Evolutionary conservation across 2,113 vertebrate genomes (phyloP).

Genomic region (Labrus mixtus): DNA sequence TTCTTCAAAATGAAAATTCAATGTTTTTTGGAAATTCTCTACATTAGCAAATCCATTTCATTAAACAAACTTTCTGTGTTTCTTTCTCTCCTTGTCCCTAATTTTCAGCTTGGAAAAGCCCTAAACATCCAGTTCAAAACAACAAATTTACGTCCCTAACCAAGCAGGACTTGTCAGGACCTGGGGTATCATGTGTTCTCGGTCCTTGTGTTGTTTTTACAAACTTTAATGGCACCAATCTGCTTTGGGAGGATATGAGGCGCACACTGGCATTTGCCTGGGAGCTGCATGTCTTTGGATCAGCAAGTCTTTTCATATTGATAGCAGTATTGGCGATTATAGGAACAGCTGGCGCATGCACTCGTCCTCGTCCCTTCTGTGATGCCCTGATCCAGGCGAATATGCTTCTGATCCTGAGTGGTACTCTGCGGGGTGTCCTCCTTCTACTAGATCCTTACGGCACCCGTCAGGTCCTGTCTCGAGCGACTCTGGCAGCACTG

Average conservation of each 20-base stretch:
- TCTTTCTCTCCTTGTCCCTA: slow-evolving; percentile 11
- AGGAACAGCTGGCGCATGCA: slow-evolving; percentile 67
- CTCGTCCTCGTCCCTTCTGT: slow-evolving; percentile 71
- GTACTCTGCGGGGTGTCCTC: slow-evolving; percentile 83
- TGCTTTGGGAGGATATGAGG: slow-evolving; percentile 88
- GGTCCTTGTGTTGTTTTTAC: slow-evolving; percentile 64
- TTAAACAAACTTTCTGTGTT: not conserved
- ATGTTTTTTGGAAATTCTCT: not conserved
- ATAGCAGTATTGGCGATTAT: slow-evolving; percentile 80
- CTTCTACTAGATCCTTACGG: slow-evolving; percentile 91
- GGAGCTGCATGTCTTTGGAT: slow-evolving; percentile 90
- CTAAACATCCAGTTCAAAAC: slow-evolving; percentile 28
- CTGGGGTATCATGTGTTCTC: slow-evolving; percentile 57
- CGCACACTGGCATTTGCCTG: slow-evolving; percentile 87
- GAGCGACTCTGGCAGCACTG: slow-evolving; percentile 80
- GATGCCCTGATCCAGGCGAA: slow-evolving; percentile 77
- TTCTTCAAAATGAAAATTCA: not conserved
- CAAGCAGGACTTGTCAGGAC: slow-evolving; percentile 23
- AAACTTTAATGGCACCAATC: slow-evolving; percentile 81
- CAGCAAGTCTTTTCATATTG: slow-evolving; percentile 83
- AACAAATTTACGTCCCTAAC: slow-evolving; percentile 40
- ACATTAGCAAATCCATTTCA: not conserved
- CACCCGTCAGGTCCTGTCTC: slow-evolving; percentile 79
- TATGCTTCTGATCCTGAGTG: slow-evolving; percentile 80
- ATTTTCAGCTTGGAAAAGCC: slow-evolving; percentile 34